These are phyloP conservation scores for Dicentrarchus labrax DNA, from an alignment of 2,113 vertebrate genomes.

Conservation along the genomic window DNA sequence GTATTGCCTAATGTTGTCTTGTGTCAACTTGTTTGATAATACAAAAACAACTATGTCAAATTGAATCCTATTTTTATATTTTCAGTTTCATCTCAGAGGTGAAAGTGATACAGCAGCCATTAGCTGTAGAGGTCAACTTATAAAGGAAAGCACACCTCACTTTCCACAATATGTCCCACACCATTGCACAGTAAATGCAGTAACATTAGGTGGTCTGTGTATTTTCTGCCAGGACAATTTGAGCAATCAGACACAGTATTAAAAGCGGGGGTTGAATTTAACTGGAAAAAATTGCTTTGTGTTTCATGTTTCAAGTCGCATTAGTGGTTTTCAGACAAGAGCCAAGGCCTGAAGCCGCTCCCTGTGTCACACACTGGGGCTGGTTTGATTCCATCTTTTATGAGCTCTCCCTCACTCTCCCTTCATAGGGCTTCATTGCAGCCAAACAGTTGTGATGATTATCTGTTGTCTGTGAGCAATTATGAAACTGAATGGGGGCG, in stretches of 20 bases:
- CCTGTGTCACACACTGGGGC: neutral
- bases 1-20: constrained; percentile 5
- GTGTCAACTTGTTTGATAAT: neutral
- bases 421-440: neutral
- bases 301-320: constrained; percentile 31
- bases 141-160: neutral
- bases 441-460: too few species aligned
- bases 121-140: neutral
- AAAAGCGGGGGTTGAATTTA: neutral
- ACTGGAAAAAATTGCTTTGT: constrained; percentile 14
- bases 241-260: neutral
- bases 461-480: neutral
- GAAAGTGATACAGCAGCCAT: neutral
- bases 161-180: constrained; percentile 1
- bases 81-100: neutral
- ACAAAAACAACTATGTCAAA: neutral
- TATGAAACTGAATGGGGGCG: constrained; percentile 41
- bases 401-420: constrained; percentile 1
- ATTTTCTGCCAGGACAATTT: constrained; percentile 36
- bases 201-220: constrained; percentile 2
- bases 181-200: constrained; percentile 5
- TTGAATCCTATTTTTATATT: too few species aligned
- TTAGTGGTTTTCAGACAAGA: constrained; percentile 47
- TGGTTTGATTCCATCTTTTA: constrained; percentile 16
- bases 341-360: neutral